phyloP scores from a whole-genome alignment of 1,140 invertebrate species.

The Calephelis virginiensis region DNA sequence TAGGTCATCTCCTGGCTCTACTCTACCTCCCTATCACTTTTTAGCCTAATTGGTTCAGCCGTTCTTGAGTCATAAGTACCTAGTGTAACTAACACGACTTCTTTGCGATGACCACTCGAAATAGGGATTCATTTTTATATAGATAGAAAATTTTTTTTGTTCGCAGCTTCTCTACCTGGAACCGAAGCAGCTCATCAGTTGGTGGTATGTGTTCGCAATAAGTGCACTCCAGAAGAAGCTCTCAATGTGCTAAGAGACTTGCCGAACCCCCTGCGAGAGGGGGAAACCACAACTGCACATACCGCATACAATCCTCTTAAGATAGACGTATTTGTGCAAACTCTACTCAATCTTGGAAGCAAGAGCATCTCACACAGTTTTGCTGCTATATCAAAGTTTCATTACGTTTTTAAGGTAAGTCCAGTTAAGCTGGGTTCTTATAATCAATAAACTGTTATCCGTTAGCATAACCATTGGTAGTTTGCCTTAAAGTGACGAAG shows the following conservation, averaged over 20 bases:
- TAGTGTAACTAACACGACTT: too few species aligned
- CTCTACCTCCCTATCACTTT: too few species aligned
- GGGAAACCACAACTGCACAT: conserved; percentile 70
- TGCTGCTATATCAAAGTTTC: conserved; percentile 97
- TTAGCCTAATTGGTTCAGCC: too few species aligned
- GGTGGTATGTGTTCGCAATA: conserved; percentile 90
- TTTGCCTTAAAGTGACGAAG: too few species aligned
- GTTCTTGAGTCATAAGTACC: too few species aligned
- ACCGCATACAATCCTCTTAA: conserved; percentile 92
- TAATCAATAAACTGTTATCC: too few species aligned
- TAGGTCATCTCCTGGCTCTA: too few species aligned
- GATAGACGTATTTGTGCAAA: conserved; percentile 98
- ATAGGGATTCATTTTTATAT: too few species aligned
- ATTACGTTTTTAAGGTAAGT: conserved; percentile 92
- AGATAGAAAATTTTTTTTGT: not conserved
- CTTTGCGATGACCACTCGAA: too few species aligned
- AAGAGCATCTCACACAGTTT: conserved; percentile 99
- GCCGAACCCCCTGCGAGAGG: conserved; percentile 87
- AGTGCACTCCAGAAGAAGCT: conserved; percentile 94
- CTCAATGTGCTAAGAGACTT: conserved; percentile 92
- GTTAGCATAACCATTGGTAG: too few species aligned
- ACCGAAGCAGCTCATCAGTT: conserved; percentile 91
- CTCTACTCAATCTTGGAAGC: conserved; percentile 93
- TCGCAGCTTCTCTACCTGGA: conserved; percentile 86
- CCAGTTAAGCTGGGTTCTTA: too few species aligned